These are phyloP conservation scores for Cottoperca gobio DNA, from an alignment of 2,797 vertebrate species.

Conservation along the genomic window DNA sequence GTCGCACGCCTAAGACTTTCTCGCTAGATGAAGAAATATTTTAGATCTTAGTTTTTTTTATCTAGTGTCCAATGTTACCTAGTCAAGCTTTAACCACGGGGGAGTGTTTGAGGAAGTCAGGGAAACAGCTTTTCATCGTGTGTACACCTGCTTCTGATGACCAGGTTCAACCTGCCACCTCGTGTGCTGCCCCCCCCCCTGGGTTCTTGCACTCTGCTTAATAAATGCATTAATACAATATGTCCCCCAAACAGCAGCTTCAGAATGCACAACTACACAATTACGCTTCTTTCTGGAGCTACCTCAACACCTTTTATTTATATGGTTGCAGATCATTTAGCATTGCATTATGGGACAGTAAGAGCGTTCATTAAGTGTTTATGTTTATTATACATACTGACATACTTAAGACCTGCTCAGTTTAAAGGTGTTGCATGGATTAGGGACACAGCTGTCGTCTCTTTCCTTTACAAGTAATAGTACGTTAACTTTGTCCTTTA, in stretches of 20 bases:
- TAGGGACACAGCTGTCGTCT: not conserved
- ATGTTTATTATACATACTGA: not conserved
- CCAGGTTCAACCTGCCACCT: not conserved
- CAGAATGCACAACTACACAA: too few species aligned
- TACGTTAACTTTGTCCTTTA: not conserved
- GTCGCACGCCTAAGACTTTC: too few species aligned
- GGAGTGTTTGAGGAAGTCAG: too few species aligned
- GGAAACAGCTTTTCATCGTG: too few species aligned
- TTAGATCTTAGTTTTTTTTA: too few species aligned
- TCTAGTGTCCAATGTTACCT: too few species aligned
- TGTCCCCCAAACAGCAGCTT: too few species aligned
- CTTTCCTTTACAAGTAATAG: not conserved
- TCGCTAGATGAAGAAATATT: too few species aligned
- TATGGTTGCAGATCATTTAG: too few species aligned
- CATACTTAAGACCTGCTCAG: not conserved
- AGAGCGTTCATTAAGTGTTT: too few species aligned
- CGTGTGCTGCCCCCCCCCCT: not conserved
- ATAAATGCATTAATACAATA: not conserved
- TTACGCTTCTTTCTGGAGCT: not conserved
- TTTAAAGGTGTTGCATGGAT: not conserved
- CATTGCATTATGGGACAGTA: not conserved
- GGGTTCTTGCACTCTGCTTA: not conserved
- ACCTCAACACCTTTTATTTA: not conserved
- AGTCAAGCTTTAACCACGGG: too few species aligned
- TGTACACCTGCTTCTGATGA: not conserved